Evolutionary conservation across 1,140 invertebrate species (phyloP).

Genomic region (Aphelenchoides avenae): DNA sequence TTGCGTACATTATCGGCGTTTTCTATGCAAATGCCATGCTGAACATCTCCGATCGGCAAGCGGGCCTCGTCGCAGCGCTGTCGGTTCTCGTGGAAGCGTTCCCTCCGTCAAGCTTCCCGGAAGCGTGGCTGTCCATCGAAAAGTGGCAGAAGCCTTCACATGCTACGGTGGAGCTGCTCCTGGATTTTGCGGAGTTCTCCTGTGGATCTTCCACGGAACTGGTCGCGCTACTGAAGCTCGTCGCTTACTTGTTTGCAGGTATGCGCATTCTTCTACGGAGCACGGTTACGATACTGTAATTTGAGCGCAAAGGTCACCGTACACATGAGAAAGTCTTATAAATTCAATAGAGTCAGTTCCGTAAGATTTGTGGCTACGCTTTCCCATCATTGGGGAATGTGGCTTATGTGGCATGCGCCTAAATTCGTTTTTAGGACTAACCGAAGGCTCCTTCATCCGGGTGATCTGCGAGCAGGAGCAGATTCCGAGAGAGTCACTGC

Average conservation of each 20-base stretch:
- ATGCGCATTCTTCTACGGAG: no score
- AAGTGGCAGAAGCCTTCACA: neutral
- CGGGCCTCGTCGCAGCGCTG: neutral
- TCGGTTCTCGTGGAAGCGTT: neutral
- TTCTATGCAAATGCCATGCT: neutral
- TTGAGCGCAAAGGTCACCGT: no score
- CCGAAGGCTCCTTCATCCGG: no score
- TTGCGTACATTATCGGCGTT: neutral
- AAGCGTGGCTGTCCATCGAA: conserved; percentile 4
- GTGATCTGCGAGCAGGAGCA: no score
- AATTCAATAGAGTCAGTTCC: no score
- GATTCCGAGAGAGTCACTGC: no score
- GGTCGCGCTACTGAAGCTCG: conserved; percentile 11
- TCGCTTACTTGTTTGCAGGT: conserved; percentile 22
- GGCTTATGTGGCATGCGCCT: no score
- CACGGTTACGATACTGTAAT: no score
- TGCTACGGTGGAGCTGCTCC: conserved; percentile 8
- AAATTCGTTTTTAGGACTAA: no score
- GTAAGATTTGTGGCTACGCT: no score
- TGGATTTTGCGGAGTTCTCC: conserved; percentile 15
- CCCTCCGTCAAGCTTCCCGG: neutral
- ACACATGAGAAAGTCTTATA: no score
- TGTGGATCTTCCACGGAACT: conserved; percentile 15
- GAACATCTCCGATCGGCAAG: neutral
- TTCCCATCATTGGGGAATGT: no score